These are phyloP conservation scores for Ptychadena robeensis DNA, from an alignment of 2,797 vertebrate species.

Conservation along the genomic window DNA sequence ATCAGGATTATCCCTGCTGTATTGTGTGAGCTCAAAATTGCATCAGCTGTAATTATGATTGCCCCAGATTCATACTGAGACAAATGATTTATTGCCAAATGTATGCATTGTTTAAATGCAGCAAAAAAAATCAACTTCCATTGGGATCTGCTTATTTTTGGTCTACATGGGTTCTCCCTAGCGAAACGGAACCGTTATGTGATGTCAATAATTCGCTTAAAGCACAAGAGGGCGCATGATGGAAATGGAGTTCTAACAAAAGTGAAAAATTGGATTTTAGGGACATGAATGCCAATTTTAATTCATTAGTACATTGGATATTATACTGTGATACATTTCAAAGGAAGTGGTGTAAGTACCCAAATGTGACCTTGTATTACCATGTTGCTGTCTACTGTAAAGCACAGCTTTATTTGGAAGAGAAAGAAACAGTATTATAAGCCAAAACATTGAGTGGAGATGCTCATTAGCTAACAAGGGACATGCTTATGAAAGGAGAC, in stretches of 20 bases:
- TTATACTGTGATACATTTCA: no score
- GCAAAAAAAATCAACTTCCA: neutral
- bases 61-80: slow-evolving; percentile 1
- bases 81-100: slow-evolving; percentile 7
- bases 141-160: neutral
- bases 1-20: slow-evolving; percentile 19
- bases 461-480: no score
- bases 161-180: neutral
- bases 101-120: neutral
- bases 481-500: no score
- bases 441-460: no score
- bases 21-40: slow-evolving; percentile 3
- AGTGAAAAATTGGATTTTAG: neutral
- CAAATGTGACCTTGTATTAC: no score
- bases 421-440: no score
- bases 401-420: no score
- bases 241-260: neutral
- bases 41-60: neutral
- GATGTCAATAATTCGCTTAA: neutral
- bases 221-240: neutral
- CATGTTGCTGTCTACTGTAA: no score
- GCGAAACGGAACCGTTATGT: neutral
- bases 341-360: no score
- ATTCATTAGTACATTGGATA: neutral
- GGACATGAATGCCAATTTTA: neutral